Conservation (phyloP, 2,113 vertebrate species). For the Muntiacus reevesi region DNA sequence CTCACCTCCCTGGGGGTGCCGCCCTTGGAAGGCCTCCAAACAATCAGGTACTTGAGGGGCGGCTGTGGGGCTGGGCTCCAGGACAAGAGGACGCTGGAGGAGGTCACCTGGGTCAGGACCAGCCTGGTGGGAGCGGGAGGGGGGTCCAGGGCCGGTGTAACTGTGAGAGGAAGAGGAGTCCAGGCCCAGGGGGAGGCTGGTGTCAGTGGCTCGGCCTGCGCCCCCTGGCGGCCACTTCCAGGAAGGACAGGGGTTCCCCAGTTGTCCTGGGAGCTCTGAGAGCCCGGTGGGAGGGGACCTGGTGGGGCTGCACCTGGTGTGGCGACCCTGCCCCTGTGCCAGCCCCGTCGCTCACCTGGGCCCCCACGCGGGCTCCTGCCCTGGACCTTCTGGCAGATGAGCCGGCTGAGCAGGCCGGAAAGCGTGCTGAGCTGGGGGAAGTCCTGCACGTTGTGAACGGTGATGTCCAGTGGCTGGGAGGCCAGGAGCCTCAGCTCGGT, state of each 20-base stretch:
- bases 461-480: slow-evolving; percentile 89
- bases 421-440: slow-evolving; percentile 92
- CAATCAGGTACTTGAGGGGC: slow-evolving; percentile 87
- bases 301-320: rapidly evolving
- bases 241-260: neutral
- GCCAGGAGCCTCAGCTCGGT: slow-evolving; percentile 91
- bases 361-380: slow-evolving; percentile 79
- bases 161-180: neutral
- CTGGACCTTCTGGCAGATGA: slow-evolving; percentile 89
- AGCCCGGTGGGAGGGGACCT: neutral
- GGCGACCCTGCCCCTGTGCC: rapidly evolving
- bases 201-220: rapidly evolving
- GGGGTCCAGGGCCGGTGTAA: slow-evolving; percentile 27
- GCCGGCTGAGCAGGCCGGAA: slow-evolving; percentile 85
- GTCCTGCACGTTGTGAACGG: slow-evolving; percentile 90
- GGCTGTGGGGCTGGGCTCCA: slow-evolving; percentile 83
- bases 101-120: slow-evolving; percentile 86
- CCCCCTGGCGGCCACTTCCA: neutral
- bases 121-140: slow-evolving; percentile 87
- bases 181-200: neutral
- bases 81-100: slow-evolving; percentile 87
- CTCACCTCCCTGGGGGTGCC: slow-evolving; percentile 89
- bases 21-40: slow-evolving; percentile 88
- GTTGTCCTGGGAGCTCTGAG: neutral
- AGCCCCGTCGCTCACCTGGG: slow-evolving; percentile 42